Conservation (phyloP, 1,140 invertebrate species). For the Camponotus pennsylvanicus region DNA sequence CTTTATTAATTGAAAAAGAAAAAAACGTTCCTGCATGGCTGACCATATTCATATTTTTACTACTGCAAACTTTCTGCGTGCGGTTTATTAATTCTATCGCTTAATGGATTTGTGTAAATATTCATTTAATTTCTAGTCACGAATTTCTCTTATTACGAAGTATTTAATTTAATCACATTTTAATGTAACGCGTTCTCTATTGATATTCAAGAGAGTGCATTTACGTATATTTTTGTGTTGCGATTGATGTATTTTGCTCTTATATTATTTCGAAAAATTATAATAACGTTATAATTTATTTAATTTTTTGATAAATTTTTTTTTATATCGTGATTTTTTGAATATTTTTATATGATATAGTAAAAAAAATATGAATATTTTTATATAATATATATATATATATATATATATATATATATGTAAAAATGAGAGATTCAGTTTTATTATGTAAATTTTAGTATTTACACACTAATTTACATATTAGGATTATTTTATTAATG, state of each 20-base stretch:
- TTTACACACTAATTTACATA: neutral
- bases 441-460: too few species aligned
- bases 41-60: neutral
- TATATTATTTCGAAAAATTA: constrained; percentile 16
- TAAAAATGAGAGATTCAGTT: too few species aligned
- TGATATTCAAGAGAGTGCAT: neutral
- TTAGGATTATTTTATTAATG: neutral
- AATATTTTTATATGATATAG: too few species aligned
- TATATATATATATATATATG: too few species aligned
- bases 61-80: neutral
- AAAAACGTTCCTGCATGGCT: neutral
- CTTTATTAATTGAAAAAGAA: neutral
- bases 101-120: neutral
- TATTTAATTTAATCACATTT: neutral
- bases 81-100: neutral
- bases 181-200: neutral
- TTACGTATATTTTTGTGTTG: neutral
- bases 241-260: neutral
- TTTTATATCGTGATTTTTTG: neutral
- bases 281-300: neutral
- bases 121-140: neutral
- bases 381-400: too few species aligned
- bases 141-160: neutral
- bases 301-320: neutral
- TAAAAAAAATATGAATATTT: too few species aligned